Evolutionary conservation across 2,797 vertebrate species (phyloP).

Genomic region (Microcaecilia unicolor): DNA sequence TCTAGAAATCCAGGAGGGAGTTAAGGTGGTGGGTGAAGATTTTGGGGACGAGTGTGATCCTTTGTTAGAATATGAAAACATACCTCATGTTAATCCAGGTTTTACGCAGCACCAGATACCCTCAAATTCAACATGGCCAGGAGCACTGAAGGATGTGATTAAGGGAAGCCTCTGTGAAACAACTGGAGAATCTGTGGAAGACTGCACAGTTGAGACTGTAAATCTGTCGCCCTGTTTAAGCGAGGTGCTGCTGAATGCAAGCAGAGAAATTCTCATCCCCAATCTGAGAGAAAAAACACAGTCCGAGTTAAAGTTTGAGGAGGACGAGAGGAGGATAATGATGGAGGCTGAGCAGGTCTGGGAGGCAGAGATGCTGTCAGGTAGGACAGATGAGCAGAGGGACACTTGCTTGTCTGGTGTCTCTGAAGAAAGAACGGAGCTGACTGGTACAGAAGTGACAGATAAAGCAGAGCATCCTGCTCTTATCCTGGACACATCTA

Average conservation of each 20-base stretch:
- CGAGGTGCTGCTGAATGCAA: conserved; percentile 75
- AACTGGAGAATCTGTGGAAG: conserved; percentile 39
- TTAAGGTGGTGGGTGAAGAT: conserved; percentile 26
- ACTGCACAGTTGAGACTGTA: conserved; percentile 53
- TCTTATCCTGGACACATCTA: conserved; percentile 7
- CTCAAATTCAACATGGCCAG: conserved; percentile 62
- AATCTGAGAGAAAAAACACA: conserved; percentile 79
- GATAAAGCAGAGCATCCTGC: background rate
- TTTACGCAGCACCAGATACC: conserved; percentile 31
- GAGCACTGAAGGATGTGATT: conserved; percentile 51
- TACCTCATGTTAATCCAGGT: conserved; percentile 14
- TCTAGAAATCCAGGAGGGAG: conserved; percentile 24
- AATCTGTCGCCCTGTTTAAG: conserved; percentile 87
- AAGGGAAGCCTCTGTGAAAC: conserved; percentile 51
- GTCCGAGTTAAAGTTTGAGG: conserved; percentile 90
- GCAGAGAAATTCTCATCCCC: conserved; percentile 46
- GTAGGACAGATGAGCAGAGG: conserved; percentile 39
- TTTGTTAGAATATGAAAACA: conserved; percentile 22
- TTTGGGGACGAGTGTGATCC: conserved; percentile 37
- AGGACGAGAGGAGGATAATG: conserved; percentile 75
- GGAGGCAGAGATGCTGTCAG: conserved; percentile 54
- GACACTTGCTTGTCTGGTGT: conserved; percentile 54
- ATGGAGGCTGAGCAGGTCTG: conserved; percentile 62
- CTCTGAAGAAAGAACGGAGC: conserved; percentile 67
- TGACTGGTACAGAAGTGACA: background rate